Conservation (phyloP, 2,113 vertebrate species). For the Silurus meridionalis region DNA sequence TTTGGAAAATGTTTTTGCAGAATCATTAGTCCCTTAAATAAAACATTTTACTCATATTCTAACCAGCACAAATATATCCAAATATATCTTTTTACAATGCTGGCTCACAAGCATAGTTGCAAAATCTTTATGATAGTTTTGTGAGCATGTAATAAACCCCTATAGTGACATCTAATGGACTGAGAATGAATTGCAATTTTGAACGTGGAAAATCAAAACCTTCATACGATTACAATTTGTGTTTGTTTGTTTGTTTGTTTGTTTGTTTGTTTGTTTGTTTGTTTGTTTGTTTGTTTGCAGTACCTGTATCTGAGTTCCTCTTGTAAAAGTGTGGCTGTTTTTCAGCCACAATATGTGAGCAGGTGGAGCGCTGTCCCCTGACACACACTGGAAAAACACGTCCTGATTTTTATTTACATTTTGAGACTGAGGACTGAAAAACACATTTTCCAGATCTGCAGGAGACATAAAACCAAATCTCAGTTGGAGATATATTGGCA, state of each 20-base stretch:
- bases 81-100: no score
- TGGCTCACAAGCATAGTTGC: background rate
- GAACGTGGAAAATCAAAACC: background rate
- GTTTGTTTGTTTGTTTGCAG: background rate
- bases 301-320: slow-evolving; percentile 73
- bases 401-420: slow-evolving; percentile 61
- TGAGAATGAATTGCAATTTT: background rate
- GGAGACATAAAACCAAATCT: slow-evolving; percentile 31
- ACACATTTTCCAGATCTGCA: slow-evolving; percentile 72
- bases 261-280: no score
- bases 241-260: no score
- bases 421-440: slow-evolving; percentile 71
- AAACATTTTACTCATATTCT: no score
- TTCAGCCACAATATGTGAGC: slow-evolving; percentile 73
- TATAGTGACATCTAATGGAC: slow-evolving; percentile 14
- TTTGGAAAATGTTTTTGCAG: no score
- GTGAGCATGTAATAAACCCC: background rate
- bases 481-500: background rate
- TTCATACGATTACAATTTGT: background rate
- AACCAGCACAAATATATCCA: no score
- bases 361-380: slow-evolving; percentile 72
- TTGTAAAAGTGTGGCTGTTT: slow-evolving; percentile 61
- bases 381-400: slow-evolving; percentile 74
- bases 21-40: no score
- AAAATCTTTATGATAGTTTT: background rate